These are phyloP conservation scores for Silurus glanis DNA, from an alignment of 2,113 vertebrate species.

Conservation along the genomic window DNA sequence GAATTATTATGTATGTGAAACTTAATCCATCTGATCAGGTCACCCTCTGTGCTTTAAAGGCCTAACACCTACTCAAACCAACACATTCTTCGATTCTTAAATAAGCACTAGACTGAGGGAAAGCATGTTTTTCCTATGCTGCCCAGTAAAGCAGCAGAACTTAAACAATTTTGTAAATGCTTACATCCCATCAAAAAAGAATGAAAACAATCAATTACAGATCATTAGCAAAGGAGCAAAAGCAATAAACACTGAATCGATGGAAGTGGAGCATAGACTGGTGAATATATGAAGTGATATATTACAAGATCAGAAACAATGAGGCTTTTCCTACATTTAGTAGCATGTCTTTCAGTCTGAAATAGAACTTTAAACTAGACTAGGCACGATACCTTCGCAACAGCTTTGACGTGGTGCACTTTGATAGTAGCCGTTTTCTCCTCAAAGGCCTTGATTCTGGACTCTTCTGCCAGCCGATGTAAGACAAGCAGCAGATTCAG, in stretches of 20 bases:
- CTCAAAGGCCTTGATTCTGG: constrained; percentile 68
- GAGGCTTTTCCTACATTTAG: neutral
- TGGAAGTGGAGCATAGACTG: neutral
- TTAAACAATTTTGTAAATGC: constrained; percentile 8
- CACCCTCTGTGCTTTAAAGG: constrained; percentile 37
- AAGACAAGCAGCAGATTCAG: constrained; percentile 66
- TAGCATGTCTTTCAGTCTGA: neutral
- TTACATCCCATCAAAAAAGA: constrained; percentile 15
- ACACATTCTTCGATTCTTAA: constrained; percentile 39
- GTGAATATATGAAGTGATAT: neutral
- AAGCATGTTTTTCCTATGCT: constrained; percentile 18
- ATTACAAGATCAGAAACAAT: neutral
- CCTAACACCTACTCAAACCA: constrained; percentile 44
- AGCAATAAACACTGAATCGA: constrained; percentile 10
- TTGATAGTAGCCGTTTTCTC: constrained; percentile 68
- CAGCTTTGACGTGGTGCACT: constrained; percentile 64
- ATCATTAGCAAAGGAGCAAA: constrained; percentile 21
- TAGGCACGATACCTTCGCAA: constrained; percentile 62
- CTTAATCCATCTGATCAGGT: constrained; percentile 53
- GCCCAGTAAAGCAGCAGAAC: constrained; percentile 8
- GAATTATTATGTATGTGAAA: constrained; percentile 67
- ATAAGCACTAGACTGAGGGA: constrained; percentile 23
- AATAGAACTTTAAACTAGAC: neutral
- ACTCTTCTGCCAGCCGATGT: constrained; percentile 68
- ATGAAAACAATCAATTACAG: constrained; percentile 21